Evolutionary conservation across 1,140 invertebrate species (phyloP), one percentile per base, ranked within the genome.

Genomic region (Aphaenogaster ashmeadi): DNA sequence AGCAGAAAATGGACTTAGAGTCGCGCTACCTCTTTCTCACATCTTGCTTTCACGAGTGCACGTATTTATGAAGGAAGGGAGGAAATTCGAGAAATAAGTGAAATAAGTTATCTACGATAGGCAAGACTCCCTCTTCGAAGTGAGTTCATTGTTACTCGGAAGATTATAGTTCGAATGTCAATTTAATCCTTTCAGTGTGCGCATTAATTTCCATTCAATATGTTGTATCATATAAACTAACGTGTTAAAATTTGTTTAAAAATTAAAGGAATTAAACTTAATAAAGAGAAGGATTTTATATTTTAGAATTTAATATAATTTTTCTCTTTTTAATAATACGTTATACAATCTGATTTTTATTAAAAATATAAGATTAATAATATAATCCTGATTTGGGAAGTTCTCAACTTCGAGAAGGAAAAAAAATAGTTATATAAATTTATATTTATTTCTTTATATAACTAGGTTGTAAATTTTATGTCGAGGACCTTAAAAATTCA

Each of bases 1-100:
- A 88, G 89, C 86, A 81, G 69, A 91, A 92, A 92, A 93, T 92
- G 91, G 91, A 89, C 77, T 92, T 85, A 64, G 86, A 85, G 72
- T 69, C 90, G 80, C 56, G 44, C 18, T 64, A 85, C 44, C 52
- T 86, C 78, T 47, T 79, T 72, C 64, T 15, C 86, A 71, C 44
- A 77, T 88, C 86, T 78, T 75, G n/a, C 71, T 87, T 67, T 52
- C 74, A 71, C 44, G 72, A 60, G 88, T 41, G 33, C 58, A 71
- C 79, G 87, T 88, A 54, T 92, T 92, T 92, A 86, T 88, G 69
- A 87, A 89, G 84, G 85, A 79, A 66, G n/a, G 21, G 18, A 44
- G 54, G 38, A 60, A 74, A 72, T 58, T 83, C 50, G 67, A 36
- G 38, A 60, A 74, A 83, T 60, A 41, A 83, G 27, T 83, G 18